Evolutionary conservation across 2,113 vertebrate genomes (phyloP), one percentile per base, ranked within the genome.

Genomic region (Oryzias javanicus): DNA sequence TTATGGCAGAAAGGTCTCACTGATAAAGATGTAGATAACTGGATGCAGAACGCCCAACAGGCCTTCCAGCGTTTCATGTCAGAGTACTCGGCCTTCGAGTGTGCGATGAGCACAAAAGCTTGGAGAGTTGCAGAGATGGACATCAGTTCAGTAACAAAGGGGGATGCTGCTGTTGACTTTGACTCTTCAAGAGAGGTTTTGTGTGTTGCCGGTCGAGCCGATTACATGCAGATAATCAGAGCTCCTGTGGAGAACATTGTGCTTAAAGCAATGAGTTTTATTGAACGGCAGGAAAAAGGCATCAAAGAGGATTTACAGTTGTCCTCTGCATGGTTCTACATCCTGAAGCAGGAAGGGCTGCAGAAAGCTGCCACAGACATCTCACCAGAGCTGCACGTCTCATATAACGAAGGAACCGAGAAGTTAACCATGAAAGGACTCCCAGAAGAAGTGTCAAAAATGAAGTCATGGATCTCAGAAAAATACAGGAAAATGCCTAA

Each of bases 401-500:
- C n/a, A 3, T 96, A 93, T 3, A 42, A 91, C 42, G 5, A 58
- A 17, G 19, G 18, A 13, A 17, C 53, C 49, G 77, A 86, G 19
- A 55, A 48, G 4, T 15, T 98, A 41, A 59, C 20, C 22, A 53
- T 98, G 0, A 77, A 70, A 48, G 96, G 95, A 41, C 72, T 93
- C 4, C 0, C 20, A 8, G 15, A 16, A 1, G 93, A 96, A 20
- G 82, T 94, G 12, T 88, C 62, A 54, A 63, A 81, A 75, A 56
- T 86, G 0, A 94, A 94, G 75, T 57, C 79, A 27, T 89, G 91
- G 57, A 79, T 97, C 59, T 70, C 89, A 14, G 90, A 94, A 63
- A 89, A 14, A 18, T 40, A 77, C 0, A 0, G 75, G 12, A 10
- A 5, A 0, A 81, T 95, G 75, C 78, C 57, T 18, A 54, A 57